These are phyloP conservation scores for Ceyx margarethae DNA, from an alignment of 2,113 vertebrate species.

Conservation along the genomic window DNA sequence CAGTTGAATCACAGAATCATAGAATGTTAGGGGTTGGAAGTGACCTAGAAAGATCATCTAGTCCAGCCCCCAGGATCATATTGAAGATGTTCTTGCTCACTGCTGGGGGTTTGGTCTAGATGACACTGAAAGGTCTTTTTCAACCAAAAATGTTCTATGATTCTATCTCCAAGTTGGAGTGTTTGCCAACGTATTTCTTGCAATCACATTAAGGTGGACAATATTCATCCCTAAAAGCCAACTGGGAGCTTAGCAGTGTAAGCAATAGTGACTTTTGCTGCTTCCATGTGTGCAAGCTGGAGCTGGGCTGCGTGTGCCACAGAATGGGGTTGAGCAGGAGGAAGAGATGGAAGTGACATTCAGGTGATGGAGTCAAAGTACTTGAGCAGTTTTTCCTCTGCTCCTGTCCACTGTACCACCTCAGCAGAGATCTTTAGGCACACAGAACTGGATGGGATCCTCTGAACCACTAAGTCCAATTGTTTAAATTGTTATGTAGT, in stretches of 20 bases:
- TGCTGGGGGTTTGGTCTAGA: not conserved
- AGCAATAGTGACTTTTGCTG: not conserved
- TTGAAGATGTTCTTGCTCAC: not conserved
- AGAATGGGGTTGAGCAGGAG: not conserved
- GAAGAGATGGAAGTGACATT: not conserved
- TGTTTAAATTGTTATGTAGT: not conserved
- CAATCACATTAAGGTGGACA: not conserved
- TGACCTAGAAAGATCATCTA: no score
- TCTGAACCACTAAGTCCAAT: not conserved
- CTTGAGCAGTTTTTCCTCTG: not conserved
- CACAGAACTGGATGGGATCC: not conserved
- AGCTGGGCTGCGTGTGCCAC: rapidly evolving
- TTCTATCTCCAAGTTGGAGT: not conserved
- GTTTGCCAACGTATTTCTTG: not conserved
- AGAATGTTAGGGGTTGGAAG: no score
- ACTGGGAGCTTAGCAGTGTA: not conserved
- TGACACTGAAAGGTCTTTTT: not conserved
- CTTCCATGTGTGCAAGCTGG: not conserved
- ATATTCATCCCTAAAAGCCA: not conserved
- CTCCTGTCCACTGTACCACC: not conserved
- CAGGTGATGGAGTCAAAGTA: not conserved
- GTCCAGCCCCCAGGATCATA: no score
- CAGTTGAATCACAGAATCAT: not conserved
- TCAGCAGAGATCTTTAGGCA: not conserved
- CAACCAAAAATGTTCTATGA: not conserved